A percentile compares a stretch with the other conserved stretches of the same genome.
These are phyloP conservation scores for Augochlora pura DNA, from an alignment of 1,140 invertebrate species.

Conservation along the genomic window DNA sequence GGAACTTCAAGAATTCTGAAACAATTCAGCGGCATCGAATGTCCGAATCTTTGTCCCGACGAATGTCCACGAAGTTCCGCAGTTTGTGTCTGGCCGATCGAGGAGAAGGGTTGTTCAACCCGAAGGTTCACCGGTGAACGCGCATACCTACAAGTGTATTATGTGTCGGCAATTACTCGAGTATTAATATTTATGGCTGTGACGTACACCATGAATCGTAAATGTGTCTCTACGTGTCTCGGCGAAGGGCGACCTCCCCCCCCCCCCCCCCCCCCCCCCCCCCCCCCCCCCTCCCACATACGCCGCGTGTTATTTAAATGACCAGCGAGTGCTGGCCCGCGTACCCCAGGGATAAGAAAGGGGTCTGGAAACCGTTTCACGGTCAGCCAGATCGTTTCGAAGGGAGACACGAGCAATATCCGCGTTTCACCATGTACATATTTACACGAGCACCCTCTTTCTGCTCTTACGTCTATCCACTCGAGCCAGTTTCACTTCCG, in stretches of 20 bases:
- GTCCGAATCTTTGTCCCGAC: too few species aligned
- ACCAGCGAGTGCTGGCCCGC: not conserved
- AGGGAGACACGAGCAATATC: conserved; percentile 15
- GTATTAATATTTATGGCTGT: conserved; percentile 39
- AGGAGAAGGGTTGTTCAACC: conserved; percentile 8
- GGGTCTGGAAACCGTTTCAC: not conserved
- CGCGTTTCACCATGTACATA: conserved; percentile 11
- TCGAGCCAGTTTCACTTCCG: not conserved
- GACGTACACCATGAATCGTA: conserved; percentile 27
- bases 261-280: too few species aligned
- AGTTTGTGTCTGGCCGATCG: too few species aligned
- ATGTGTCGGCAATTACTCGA: conserved; percentile 15
- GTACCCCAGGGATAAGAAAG: conserved; percentile 11
- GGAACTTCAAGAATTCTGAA: too few species aligned
- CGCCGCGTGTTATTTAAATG: conserved; percentile 29
- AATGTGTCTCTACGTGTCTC: conserved; percentile 21
- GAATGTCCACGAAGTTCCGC: too few species aligned
- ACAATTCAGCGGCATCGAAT: too few species aligned
- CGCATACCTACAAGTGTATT: conserved; percentile 8
- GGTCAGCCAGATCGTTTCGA: conserved; percentile 6
- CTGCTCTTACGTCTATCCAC: not conserved
- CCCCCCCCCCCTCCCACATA: too few species aligned
- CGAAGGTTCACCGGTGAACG: conserved; percentile 8
- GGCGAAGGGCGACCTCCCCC: conserved; percentile 9
- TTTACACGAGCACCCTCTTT: not conserved